Evolutionary conservation across 2,113 vertebrate species (phyloP), one percentile per base, ranked within the genome.

Genomic region (Aviceda subcristata): DNA sequence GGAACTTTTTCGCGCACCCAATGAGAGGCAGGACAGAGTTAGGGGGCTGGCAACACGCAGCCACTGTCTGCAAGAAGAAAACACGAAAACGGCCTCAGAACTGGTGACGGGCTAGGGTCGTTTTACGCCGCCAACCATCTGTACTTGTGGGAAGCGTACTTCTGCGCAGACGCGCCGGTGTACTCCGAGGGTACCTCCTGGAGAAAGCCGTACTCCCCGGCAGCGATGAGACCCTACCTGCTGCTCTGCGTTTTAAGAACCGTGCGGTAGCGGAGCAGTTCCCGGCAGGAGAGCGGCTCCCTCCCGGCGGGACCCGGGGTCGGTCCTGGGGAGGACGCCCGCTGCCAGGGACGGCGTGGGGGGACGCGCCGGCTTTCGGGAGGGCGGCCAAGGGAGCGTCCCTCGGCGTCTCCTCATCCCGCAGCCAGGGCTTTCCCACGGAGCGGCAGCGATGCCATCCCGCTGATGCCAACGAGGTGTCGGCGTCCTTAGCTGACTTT

Each of bases 391-490:
- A 21, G 48, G 34, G 32, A 43, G 32, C 4, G 3, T 7, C 11
- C 7, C 9, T 18, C 38, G 14, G 22, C 50, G 19, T 12, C n/a
- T 8, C 60, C 72, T 26, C 2, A 1, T 30, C 55, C 67, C 18
- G 69, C 90, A 12, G 56, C 79, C 85, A 29, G 36, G 0, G 10
- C 36, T 46, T 26, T 18, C 68, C 19, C 34, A 11, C 2, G 48
- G 36, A 15, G 26, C 4, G 32, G 32, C 4, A 7, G 41, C 6
- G 8, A 34, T n/a, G 43, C 5, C 1, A 32, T n/a, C 57, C 39
- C 13, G 1, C 26, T 9, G 23, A 3, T 0, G 4, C 26, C 12
- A 7, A 12, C 0, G 3, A 34, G 59, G 27, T 30, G 36, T 5
- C 24, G 36, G 0, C 24, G 9, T 6, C 78, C 51, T 50, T 18